Evolutionary conservation across 1,140 invertebrate species (phyloP), one percentile per base, ranked within the genome.

Genomic region (Antheraea mylitta): DNA sequence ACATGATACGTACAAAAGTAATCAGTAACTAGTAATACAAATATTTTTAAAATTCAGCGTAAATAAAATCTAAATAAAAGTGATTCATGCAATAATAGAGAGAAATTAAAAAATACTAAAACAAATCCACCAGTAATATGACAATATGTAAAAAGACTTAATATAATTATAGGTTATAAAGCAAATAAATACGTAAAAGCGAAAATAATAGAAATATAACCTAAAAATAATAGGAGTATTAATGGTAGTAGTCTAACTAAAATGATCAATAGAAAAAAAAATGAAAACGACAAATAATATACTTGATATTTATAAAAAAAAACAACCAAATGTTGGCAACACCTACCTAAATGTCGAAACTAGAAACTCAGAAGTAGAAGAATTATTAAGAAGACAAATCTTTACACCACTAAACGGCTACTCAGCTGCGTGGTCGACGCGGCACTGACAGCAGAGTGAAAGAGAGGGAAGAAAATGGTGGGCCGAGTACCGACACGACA

Each of bases 401-500:
- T 67, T 72, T 42, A 58, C 58, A 68, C 74, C 10, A 73, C 78
- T 63, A 79, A 68, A 85, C 87, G 78, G 75, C 81, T 77, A 71
- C 67, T 70, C 83, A 64, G 67, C 72, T 61, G 67, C 86, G 74
- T 83, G 82, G 78, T 71, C 72, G 45, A 75, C 72, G 66, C 77
- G 66, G 70, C 73, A 91, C 89, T 91, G 83, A 82, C 81, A 81
- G 87, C 82, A 89, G 86, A 87, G 85, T 73, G 83, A 87, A 86
- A 74, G 83, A 89, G 78, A 85, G 83, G 89, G 87, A 91, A 91
- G 89, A 91, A 91, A 88, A 91, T 89, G 89, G 89, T 86, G 69
- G 85, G 22, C 80, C 83, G 72, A 60, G 53, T 53, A 70, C 64
- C 67, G 68, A 75, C 70, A 75, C 82, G 79, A 76, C 79, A 74